These are phyloP conservation scores for Enteromius afrohamiltoni DNA, from an alignment of 2,797 vertebrate species.

Conservation along the genomic window DNA sequence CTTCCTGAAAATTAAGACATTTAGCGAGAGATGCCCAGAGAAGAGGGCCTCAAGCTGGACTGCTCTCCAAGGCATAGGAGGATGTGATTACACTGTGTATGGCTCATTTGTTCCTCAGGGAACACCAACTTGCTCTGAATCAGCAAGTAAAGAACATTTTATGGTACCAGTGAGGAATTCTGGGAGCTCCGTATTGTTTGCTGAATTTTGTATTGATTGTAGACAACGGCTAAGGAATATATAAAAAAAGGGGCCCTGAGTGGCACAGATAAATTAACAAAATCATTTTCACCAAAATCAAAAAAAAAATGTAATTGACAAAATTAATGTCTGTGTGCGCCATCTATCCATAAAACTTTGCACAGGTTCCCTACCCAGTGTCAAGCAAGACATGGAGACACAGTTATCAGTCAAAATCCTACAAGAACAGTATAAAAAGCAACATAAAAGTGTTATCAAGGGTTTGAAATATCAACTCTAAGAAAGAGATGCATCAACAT, in stretches of 20 bases:
- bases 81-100: slow-evolving; percentile 19
- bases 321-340: not conserved
- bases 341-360: not conserved
- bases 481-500: too few relatives aligned
- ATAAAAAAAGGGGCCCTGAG: not conserved
- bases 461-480: not conserved
- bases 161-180: not conserved
- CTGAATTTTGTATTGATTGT: not conserved
- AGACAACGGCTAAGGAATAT: not conserved
- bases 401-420: not conserved
- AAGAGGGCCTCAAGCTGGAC: slow-evolving; percentile 30
- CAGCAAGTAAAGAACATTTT: not conserved
- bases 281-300: not conserved
- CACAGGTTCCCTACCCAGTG: not conserved
- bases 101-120: not conserved
- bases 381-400: not conserved
- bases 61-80: slow-evolving; percentile 24
- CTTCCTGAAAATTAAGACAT: slow-evolving; percentile 41
- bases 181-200: not conserved
- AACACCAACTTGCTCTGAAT: slow-evolving; percentile 9
- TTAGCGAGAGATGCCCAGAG: slow-evolving; percentile 22
- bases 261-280: not conserved
- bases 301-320: not conserved
- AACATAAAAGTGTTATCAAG: not conserved
- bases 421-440: too few relatives aligned